Evolutionary conservation across 2,113 vertebrate species (phyloP).

Genomic region (Dromaius novaehollandiae): DNA sequence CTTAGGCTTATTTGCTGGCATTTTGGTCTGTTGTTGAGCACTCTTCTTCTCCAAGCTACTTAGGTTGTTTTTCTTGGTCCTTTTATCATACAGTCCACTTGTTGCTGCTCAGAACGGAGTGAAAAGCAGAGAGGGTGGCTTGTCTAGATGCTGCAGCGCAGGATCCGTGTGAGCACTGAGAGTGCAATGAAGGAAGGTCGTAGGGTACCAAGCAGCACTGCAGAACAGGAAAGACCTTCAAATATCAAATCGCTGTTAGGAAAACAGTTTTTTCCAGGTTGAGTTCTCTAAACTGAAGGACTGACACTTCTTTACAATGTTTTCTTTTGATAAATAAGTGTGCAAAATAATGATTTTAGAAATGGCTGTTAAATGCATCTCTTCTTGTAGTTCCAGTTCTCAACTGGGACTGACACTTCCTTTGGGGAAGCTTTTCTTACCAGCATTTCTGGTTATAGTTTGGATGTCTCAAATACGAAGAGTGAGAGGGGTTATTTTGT

Average conservation of each 20-base stretch:
- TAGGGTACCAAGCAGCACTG: neutral
- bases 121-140: neutral
- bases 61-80: fast-evolving
- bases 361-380: neutral
- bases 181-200: neutral
- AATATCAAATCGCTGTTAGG: neutral
- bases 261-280: neutral
- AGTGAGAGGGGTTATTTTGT: neutral
- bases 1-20: neutral
- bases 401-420: neutral
- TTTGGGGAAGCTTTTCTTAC: neutral
- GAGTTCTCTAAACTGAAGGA: neutral
- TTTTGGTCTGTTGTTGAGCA: neutral
- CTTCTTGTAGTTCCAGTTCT: neutral
- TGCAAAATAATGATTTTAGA: neutral
- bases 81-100: neutral
- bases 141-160: neutral
- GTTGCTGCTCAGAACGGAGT: neutral
- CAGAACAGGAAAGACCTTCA: neutral
- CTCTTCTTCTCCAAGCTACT: neutral
- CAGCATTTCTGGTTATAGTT: neutral
- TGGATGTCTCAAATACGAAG: neutral
- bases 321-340: neutral
- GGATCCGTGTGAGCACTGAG: neutral
- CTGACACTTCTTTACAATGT: neutral